Base-by-base conservation (phyloP, 2,113 vertebrate species). In the Triplophysa rosa region DNA sequence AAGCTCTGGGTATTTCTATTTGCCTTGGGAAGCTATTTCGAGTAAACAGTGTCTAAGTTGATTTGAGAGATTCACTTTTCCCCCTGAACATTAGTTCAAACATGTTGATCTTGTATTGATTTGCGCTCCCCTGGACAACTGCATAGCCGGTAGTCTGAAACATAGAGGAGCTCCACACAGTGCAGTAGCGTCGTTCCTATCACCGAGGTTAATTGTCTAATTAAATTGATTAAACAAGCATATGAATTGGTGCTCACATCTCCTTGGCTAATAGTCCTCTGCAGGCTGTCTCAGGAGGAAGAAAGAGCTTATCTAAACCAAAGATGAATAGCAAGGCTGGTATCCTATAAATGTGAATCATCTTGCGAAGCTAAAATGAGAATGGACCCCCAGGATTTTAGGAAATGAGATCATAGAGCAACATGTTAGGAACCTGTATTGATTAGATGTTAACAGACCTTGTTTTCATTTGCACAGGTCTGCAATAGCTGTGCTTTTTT, bases 41-140 rank as follows among this genome's bases (percentile, higher is more conserved):
- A 83, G 88, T 91, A 92, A 90, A 91, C 86, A 90, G 83, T 88
- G 89, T 91, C 89, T 89, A 87, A 82, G 87, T 86, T 91, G 88
- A 91, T 90, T 91, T 74, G 58, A 91, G 80, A 81, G 71, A 47
- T 59, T 84, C 80, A 81, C 85, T 87, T 77, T 81, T 87, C 77
- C 84, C 86, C 82, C 85, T 87, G 80, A 88, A 87, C 86, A 91
- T 90, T 86, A 90, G 82, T 82, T 88, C 81, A 87, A 90, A 87
- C 87, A 88, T 88, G 90, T 91, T 92, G 90, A 91, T 92, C 90
- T 91, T 87, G 80, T 91, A 93, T 92, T 89, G 91, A 91, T 93
- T 90, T 83, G 84, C 87, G 87, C 67, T 82, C 70, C 75, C 71
- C 23, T 42, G 88, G 84, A 84, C 78, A 85, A 85, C 83, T 86